Base-by-base conservation (phyloP, 2,797 vertebrate species). In the Ispidina lecontei region DNA sequence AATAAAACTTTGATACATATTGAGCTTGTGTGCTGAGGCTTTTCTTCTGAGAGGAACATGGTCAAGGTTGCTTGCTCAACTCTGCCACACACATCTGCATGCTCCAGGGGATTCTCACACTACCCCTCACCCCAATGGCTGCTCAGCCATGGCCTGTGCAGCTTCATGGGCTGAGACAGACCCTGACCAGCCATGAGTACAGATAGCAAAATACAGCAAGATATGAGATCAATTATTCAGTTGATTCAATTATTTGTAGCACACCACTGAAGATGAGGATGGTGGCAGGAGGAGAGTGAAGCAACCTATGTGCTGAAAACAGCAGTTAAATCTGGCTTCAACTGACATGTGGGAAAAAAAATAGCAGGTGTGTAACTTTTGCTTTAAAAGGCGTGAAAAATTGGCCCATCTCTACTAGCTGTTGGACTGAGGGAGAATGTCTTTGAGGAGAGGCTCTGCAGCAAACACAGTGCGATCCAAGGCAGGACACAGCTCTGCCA, bases 1-100 rank as follows among this genome's bases (percentile, higher is more conserved):
- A 96, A 89, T 94, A 90, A 91, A 94, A 90, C 54, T 89, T 95
- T 90, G 68, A 28, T 84, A 93, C 35, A 6, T 91, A 82, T 43
- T 33, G 37, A 84, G 22, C 26, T 91, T 43, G 28, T 85, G 65
- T 54, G 17, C 29, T 74, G 26, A 77, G 41, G 68, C 35, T 86
- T 88, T 84, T 63, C 60, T 72, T 84, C 37, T 26, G 28, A 37
- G 60, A 46, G 16, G 55, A 55, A 39, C 21, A 7, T 2, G 13
- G n/a, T 58, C 39, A 64, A 58, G 37, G n/a, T 51, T 87, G 49
- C 41, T 76, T 44, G 25, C 29, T 29, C 15, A 21, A 64, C 37
- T 64, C 58, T 63, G 59, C 80, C 55, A 26, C 2, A 1, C 21
- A 33, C 0, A 1, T 23, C 28, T 56, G n/a, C 1, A 3, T 19